phyloP scores from a whole-genome alignment of 2,888 invertebrate genomes.

The Eulithis prunata region DNA sequence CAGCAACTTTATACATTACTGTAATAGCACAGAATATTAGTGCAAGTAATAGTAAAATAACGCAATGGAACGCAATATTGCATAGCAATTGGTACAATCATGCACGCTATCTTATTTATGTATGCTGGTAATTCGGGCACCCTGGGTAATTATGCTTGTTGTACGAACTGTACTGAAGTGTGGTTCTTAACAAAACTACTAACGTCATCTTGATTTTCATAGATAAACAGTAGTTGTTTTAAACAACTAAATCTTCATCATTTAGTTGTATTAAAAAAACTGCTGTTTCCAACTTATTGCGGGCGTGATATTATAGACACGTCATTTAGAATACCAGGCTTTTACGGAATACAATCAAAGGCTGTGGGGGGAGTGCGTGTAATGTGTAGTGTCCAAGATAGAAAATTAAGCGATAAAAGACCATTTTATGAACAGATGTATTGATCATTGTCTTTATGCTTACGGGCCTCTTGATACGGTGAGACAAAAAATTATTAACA shows the following conservation, averaged over 20 bases:
- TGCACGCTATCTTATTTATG: constrained; percentile 19
- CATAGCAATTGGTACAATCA: constrained; percentile 4
- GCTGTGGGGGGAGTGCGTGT: constrained; percentile 20
- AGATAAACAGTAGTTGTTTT: not conserved
- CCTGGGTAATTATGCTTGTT: constrained; percentile 10
- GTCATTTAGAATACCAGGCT: not conserved
- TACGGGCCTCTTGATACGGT: no score
- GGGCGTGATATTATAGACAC: not conserved
- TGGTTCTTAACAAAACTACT: not conserved
- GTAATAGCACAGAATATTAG: not conserved
- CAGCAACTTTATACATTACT: not conserved
- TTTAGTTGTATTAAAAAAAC: no score
- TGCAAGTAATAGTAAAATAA: constrained; percentile 3
- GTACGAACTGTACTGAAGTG: constrained; percentile 1
- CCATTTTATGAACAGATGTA: not conserved
- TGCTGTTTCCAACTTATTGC: no score
- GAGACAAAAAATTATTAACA: no score
- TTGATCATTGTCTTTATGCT: no score
- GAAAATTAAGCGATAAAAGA: constrained; percentile 4
- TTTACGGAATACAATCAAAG: constrained; percentile 26
- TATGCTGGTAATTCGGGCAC: constrained; percentile 18
- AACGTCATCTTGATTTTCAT: not conserved
- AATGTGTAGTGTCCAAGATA: constrained; percentile 19
- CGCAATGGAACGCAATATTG: constrained; percentile 9
- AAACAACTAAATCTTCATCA: no score